phyloP scores from a whole-genome alignment of 2,888 invertebrate species.

The Nematopogon swammerdamellus region DNA sequence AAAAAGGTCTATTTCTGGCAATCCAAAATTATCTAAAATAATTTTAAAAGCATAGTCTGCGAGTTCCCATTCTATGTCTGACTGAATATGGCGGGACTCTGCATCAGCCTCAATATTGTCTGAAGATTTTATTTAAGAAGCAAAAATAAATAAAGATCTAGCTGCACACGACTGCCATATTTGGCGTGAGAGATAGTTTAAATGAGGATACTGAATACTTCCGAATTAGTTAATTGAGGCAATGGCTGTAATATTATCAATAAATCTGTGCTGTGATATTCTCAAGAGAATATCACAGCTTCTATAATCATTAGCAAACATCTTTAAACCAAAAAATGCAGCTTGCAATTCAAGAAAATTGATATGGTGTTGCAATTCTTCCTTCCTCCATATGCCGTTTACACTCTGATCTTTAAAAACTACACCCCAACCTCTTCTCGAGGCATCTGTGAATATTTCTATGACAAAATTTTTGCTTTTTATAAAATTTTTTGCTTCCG shows the following conservation, averaged over 20 bases:
- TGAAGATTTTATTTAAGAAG: conserved; percentile 11
- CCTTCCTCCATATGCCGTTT: conserved; percentile 1
- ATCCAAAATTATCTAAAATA: conserved; percentile 8
- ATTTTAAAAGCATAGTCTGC: conserved; percentile 3
- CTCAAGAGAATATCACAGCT: conserved; percentile 1
- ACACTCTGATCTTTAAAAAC: not conserved
- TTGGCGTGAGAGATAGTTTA: not conserved
- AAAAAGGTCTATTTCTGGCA: conserved; percentile 14
- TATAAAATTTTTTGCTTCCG: not conserved
- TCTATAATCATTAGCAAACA: conserved; percentile 1
- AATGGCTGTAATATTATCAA: conserved; percentile 4
- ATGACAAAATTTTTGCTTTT: not conserved
- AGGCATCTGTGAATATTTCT: conserved; percentile 3
- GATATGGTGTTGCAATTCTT: conserved; percentile 1
- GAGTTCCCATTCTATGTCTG: conserved; percentile 10
- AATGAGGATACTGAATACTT: conserved; percentile 3
- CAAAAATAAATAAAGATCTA: conserved; percentile 9
- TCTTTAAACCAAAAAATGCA: conserved; percentile 3
- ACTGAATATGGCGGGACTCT: conserved; percentile 9
- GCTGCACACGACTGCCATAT: conserved; percentile 13
- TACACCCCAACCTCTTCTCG: not conserved
- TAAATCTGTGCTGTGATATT: too few relatives aligned
- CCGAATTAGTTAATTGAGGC: not conserved
- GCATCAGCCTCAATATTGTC: conserved; percentile 12
- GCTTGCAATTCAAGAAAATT: conserved; percentile 3